Conservation (phyloP, 2,888 invertebrate genomes). For the Caenorhabditis sinica region DNA sequence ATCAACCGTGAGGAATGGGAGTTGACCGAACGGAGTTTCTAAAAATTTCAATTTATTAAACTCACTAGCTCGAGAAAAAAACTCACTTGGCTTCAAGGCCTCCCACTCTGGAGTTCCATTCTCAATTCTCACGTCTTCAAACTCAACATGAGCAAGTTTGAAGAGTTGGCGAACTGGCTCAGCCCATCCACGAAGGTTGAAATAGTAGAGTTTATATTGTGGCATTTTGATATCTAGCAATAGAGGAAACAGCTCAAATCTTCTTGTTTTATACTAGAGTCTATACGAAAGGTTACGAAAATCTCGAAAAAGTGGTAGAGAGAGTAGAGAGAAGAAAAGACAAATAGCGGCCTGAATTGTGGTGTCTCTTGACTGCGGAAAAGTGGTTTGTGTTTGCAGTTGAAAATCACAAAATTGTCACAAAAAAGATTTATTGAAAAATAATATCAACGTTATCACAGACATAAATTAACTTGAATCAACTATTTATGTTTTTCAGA, state of each 20-base stretch:
- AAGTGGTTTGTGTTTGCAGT: slow-evolving; percentile 30
- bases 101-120: slow-evolving; percentile 50
- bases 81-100: slow-evolving; percentile 55
- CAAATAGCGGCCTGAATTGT: not conserved
- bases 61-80: slow-evolving; percentile 10
- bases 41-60: not conserved
- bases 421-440: slow-evolving; percentile 4
- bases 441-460: not conserved
- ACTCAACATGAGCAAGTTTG: slow-evolving; percentile 62
- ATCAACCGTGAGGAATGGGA: slow-evolving; percentile 69
- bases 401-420: slow-evolving; percentile 9
- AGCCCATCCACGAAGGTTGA: slow-evolving; percentile 65
- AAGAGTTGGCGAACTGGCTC: slow-evolving; percentile 62
- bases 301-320: slow-evolving; percentile 20
- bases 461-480: not conserved
- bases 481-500: slow-evolving; percentile 28
- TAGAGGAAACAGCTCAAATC: not conserved
- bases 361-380: not conserved
- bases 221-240: slow-evolving; percentile 42
- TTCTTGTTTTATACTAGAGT: not conserved
- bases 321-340: not conserved
- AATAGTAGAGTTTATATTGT: slow-evolving; percentile 69
- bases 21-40: slow-evolving; percentile 69
- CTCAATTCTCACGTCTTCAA: slow-evolving; percentile 62
- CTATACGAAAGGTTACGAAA: slow-evolving; percentile 31